phyloP scores from a whole-genome alignment of 2,113 vertebrate genomes.

The Campylomormyrus numenius region DNA sequence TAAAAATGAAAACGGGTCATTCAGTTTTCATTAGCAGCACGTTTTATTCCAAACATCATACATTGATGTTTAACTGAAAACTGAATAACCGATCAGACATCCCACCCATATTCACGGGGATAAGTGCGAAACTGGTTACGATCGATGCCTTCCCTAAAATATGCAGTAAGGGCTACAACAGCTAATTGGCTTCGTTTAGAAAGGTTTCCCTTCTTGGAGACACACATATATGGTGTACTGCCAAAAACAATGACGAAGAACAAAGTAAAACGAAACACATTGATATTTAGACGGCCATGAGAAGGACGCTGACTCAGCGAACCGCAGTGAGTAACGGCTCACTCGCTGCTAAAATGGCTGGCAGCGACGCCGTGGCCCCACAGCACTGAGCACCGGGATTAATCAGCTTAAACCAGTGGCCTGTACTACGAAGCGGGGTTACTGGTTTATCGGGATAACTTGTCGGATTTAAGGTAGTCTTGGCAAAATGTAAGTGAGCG shows the following conservation, averaged over 20 bases:
- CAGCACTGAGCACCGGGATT: background rate
- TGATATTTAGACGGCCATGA: background rate
- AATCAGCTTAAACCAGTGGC: background rate
- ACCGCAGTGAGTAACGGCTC: background rate
- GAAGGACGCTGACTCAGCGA: background rate
- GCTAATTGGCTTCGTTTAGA: background rate
- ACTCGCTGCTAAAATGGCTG: background rate
- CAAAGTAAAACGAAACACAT: background rate
- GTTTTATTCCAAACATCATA: background rate
- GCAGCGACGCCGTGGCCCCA: background rate
- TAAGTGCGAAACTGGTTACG: background rate
- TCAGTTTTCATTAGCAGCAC: background rate
- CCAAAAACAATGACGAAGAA: background rate
- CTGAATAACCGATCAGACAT: background rate
- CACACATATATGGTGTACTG: background rate
- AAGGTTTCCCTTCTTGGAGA: background rate
- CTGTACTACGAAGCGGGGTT: too few relatives aligned
- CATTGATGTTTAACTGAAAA: background rate
- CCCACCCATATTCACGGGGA: background rate
- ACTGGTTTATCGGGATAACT: too few relatives aligned
- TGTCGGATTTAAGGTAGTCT: too few relatives aligned
- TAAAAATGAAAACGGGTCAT: background rate
- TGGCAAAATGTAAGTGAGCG: too few relatives aligned
- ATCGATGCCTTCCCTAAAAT: too few relatives aligned
- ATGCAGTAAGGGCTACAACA: background rate